These are phyloP conservation scores for Cossypha polioptera DNA, from an alignment of 2,797 vertebrate species.

Conservation along the genomic window DNA sequence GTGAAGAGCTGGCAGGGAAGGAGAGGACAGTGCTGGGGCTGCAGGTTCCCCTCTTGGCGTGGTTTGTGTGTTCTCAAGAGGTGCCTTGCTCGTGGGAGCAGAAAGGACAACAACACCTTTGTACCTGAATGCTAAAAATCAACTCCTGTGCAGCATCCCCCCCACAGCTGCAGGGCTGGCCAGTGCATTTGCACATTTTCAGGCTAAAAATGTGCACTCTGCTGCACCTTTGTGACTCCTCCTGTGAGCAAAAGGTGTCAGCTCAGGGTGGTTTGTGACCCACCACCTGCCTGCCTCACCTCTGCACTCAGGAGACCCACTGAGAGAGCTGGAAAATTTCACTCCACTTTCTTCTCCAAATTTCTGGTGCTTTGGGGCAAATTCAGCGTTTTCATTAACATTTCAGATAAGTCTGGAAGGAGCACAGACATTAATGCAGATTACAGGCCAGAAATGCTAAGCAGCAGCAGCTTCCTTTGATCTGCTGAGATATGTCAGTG, in stretches of 20 bases:
- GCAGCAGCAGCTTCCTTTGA: slow-evolving; percentile 46
- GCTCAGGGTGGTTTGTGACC: background rate
- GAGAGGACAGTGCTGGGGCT: background rate
- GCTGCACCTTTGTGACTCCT: background rate
- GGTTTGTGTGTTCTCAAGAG: background rate
- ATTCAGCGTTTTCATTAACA: slow-evolving; percentile 51
- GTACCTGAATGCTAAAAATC: background rate
- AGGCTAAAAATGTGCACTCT: background rate
- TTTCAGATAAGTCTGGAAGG: slow-evolving; percentile 54
- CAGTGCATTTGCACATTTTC: background rate
- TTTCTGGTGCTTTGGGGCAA: slow-evolving; percentile 41
- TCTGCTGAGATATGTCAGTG: background rate
- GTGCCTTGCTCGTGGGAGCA: background rate
- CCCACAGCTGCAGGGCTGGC: background rate
- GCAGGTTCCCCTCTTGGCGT: accelerated
- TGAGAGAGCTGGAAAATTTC: background rate
- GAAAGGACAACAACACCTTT: background rate
- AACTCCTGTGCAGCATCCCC: background rate
- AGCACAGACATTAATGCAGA: slow-evolving; percentile 39
- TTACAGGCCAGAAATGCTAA: slow-evolving; percentile 50
- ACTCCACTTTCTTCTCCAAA: background rate
- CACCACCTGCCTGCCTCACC: background rate
- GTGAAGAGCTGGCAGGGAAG: background rate
- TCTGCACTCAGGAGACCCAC: background rate
- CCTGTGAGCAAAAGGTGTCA: background rate